Base-by-base conservation (phyloP, 2,888 invertebrate genomes). In the Erpobdella octoculata region DNA sequence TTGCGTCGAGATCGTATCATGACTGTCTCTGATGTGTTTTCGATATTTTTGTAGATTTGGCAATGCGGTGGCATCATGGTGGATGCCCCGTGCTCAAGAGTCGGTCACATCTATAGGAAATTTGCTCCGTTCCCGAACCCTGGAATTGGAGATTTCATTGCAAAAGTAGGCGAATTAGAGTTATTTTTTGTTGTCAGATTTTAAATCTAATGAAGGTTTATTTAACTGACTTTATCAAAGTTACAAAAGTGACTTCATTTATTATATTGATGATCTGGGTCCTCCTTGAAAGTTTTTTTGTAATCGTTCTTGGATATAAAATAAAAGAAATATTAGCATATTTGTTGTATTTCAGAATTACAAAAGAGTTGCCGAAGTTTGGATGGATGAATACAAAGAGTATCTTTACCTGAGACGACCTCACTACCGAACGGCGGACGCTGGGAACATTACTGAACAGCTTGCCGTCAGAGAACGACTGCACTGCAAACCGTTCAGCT, bases 301-400 rank as follows among this genome's bases (percentile, higher is more conserved):
- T n/a, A n/a, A n/a, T n/a, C n/a, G n/a, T n/a, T n/a, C n/a, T n/a
- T n/a, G n/a, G n/a, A n/a, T n/a, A n/a, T n/a, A n/a, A n/a, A n/a
- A n/a, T n/a, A n/a, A n/a, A n/a, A n/a, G n/a, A n/a, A n/a, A n/a
- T n/a, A n/a, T n/a, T n/a, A n/a, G n/a, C n/a, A n/a, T n/a, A n/a
- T n/a, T n/a, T n/a, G n/a, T n/a, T n/a, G n/a, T n/a, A n/a, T 53
- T 59, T 33, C 80, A 91, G 90, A 95, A 95, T 84, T 93, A 92
- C 83, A 88, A 89, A 58, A 87, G 95, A 73, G 94, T 95, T 0
- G 94, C 94, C 71, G 93, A 92, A 78, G 95, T 96, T 1, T 97
- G 96, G 96, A 95, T 97, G 95, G 96, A 97, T 81, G 95, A 96
- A 79, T 97, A 93, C 82, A 91, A 91, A 1, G 87, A 93, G 77